Percentiles rank a stretch among this genome's conserved stretches.
Evolutionary conservation across 2,888 invertebrate species (phyloP).

Genomic region (Tenthredo distinguenda): DNA sequence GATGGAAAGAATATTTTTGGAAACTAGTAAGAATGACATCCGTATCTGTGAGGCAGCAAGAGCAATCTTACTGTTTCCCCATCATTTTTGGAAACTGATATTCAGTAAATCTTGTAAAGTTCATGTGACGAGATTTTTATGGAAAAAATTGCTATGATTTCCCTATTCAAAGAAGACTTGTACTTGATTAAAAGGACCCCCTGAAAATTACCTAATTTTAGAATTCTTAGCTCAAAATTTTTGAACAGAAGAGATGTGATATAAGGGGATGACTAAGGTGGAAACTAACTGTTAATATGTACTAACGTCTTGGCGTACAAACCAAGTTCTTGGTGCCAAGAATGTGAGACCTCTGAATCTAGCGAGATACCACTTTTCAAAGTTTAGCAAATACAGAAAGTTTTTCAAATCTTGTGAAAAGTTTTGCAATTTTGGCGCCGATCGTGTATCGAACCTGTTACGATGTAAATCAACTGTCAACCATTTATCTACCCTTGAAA

Average conservation of each 20-base stretch:
- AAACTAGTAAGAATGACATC: background rate
- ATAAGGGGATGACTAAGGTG: conserved; percentile 49
- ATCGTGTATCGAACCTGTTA: background rate
- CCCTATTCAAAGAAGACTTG: background rate
- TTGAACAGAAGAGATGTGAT: conserved; percentile 28
- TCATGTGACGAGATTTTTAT: background rate
- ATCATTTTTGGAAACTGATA: background rate
- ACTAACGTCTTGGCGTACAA: conserved; percentile 62
- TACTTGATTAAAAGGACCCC: background rate
- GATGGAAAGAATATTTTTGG: background rate
- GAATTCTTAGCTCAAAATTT: conserved; percentile 3
- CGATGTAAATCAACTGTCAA: background rate
- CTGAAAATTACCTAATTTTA: conserved; percentile 32
- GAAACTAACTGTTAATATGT: conserved; percentile 50
- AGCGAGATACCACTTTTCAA: conserved; percentile 52
- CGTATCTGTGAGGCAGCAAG: background rate
- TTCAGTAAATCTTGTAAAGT: background rate
- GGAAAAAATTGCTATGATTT: conserved; percentile 51
- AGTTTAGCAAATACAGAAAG: conserved; percentile 7
- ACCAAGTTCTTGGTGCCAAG: conserved; percentile 65
- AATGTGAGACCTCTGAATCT: conserved; percentile 65
- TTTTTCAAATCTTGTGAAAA: conserved; percentile 10
- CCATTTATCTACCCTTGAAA: background rate
- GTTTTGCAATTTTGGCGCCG: conserved; percentile 7
- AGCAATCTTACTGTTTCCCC: background rate